phyloP scores from a whole-genome alignment of 2,113 vertebrate genomes.

The Morone chrysops region DNA sequence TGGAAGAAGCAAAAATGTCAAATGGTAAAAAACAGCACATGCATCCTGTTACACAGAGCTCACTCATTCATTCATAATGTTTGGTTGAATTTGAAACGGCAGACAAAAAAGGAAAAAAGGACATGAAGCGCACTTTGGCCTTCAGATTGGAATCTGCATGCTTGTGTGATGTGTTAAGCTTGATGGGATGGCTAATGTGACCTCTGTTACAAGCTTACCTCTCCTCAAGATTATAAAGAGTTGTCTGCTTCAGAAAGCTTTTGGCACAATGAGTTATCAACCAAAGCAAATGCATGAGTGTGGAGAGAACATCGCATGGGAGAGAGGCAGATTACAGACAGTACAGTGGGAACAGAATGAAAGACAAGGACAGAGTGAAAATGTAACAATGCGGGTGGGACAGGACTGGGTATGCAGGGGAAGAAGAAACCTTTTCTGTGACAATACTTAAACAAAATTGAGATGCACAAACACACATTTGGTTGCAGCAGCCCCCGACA shows the following conservation, averaged over 20 bases:
- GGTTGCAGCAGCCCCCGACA: background rate
- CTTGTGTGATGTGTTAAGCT: conserved; percentile 39
- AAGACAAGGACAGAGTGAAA: conserved; percentile 21
- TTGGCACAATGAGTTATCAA: conserved; percentile 69
- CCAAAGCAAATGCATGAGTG: conserved; percentile 74
- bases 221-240: conserved; percentile 57
- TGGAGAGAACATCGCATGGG: conserved; percentile 42
- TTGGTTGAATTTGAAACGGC: conserved; percentile 59
- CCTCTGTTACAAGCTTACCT: conserved; percentile 74
- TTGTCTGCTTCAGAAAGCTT: conserved; percentile 72
- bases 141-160: conserved; percentile 52
- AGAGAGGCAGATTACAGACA: conserved; percentile 36
- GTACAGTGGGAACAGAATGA: conserved; percentile 34
- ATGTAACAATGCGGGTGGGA: background rate
- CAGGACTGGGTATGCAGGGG: conserved; percentile 11
- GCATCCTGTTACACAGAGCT: conserved; percentile 14
- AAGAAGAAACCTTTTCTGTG: background rate
- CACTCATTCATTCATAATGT: conserved; percentile 62
- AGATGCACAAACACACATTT: background rate
- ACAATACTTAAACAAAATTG: background rate
- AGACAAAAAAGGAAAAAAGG: background rate
- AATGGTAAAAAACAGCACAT: conserved; percentile 20
- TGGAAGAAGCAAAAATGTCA: background rate
- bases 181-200: conserved; percentile 35
- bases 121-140: conserved; percentile 19